These are phyloP conservation scores for Phasianus colchicus DNA, from an alignment of 2,113 vertebrate genomes.

Conservation along the genomic window DNA sequence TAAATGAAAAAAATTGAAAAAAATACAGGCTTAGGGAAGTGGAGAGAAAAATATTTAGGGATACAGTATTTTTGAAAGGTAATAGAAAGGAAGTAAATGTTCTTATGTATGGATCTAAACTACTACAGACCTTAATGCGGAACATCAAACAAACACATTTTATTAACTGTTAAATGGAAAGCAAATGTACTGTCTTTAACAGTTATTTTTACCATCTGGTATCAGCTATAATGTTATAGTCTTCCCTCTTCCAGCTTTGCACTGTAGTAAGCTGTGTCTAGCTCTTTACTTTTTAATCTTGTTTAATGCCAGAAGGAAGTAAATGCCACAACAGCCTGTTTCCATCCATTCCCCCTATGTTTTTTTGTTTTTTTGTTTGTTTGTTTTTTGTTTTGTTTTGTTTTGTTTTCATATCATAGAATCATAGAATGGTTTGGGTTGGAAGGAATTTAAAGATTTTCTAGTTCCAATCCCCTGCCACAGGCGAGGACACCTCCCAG, in stretches of 20 bases:
- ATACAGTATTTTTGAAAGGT: background rate
- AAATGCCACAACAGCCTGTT: slow-evolving; percentile 9
- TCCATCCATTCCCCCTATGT: background rate
- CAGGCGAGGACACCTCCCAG: background rate
- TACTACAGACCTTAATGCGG: slow-evolving; percentile 5
- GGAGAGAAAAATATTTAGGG: background rate
- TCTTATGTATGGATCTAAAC: background rate
- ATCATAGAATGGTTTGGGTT: background rate
- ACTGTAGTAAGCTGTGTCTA: background rate
- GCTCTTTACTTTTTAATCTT: slow-evolving; percentile 24
- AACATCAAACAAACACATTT: slow-evolving; percentile 58
- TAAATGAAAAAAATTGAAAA: background rate
- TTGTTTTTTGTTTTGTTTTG: no score
- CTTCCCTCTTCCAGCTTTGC: background rate
- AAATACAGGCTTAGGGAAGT: background rate
- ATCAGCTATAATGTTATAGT: background rate
- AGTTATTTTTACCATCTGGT: slow-evolving; percentile 47
- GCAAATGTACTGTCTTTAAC: slow-evolving; percentile 58
- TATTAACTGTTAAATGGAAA: slow-evolving; percentile 65
- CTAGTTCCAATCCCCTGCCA: background rate
- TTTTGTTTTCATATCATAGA: background rate
- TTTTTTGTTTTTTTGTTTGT: no score
- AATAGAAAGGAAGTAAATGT: slow-evolving; percentile 20
- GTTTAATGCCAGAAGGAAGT: slow-evolving; percentile 34
- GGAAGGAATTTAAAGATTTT: background rate